phyloP scores from a whole-genome alignment of 2,797 vertebrate genomes.

The Bucorvus abyssinicus region DNA sequence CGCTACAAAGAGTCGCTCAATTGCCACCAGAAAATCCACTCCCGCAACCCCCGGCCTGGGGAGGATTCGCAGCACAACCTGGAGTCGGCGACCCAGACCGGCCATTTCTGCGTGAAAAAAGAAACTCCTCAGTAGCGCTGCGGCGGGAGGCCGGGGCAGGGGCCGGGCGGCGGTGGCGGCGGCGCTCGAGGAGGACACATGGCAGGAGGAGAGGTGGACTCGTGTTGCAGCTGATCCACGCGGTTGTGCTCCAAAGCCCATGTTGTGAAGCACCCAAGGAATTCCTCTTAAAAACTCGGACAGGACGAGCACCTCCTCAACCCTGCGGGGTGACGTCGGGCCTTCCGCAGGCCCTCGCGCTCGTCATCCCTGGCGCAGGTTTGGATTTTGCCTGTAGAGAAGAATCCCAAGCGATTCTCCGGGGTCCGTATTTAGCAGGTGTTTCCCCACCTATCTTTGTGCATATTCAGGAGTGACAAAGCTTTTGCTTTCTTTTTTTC shows the following conservation, averaged over 20 bases:
- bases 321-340: neutral
- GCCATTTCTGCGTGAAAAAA: conserved; percentile 34
- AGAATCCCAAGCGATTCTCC: neutral
- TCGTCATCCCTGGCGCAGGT: neutral
- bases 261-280: conserved; percentile 29
- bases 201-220: neutral
- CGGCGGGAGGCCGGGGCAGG: neutral
- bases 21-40: conserved; percentile 73
- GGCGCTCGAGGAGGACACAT: neutral
- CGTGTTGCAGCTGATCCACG: neutral
- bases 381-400: conserved; percentile 31
- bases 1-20: conserved; percentile 71
- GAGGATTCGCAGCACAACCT: conserved; percentile 41
- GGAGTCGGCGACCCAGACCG: neutral
- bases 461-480: conserved; percentile 34
- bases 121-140: conserved; percentile 50
- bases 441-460: conserved; percentile 41
- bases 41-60: conserved; percentile 41
- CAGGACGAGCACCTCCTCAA: neutral
- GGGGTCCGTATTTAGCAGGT: conserved; percentile 24
- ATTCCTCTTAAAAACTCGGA: neutral
- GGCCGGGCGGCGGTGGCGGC: neutral
- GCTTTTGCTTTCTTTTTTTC: conserved; percentile 31
- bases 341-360: neutral
- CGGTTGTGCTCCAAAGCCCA: conserved; percentile 17